Percentiles rank a stretch among this genome's conserved stretches.
phyloP scores from a whole-genome alignment of 2,113 vertebrate species.

The Bothrops jararaca region DNA sequence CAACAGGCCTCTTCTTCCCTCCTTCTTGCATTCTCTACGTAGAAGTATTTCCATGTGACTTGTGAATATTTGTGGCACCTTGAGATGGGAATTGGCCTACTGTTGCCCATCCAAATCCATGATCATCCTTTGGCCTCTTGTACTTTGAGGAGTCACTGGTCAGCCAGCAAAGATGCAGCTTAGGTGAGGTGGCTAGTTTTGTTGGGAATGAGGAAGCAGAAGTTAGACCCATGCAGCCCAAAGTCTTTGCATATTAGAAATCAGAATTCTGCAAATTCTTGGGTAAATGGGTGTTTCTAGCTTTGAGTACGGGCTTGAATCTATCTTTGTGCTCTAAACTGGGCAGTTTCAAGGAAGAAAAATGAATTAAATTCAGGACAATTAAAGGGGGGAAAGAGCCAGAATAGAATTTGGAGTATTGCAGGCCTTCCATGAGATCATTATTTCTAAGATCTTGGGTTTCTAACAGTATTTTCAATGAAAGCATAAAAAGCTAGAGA shows the following conservation, averaged over 20 bases:
- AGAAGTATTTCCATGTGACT: not conserved
- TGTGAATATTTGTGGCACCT: not conserved
- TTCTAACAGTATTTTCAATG: not conserved
- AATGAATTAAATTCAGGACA: not conserved
- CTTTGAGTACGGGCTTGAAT: not conserved
- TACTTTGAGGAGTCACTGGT: not conserved
- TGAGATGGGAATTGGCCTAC: not conserved
- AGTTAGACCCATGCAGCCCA: not conserved
- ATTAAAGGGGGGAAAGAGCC: not conserved
- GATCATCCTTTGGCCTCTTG: not conserved
- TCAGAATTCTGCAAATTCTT: not conserved
- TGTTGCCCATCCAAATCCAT: not conserved
- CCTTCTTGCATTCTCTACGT: not conserved
- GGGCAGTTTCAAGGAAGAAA: not conserved
- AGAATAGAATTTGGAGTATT: not conserved
- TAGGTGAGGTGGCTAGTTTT: not conserved
- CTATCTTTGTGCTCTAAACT: not conserved
- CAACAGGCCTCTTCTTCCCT: not conserved
- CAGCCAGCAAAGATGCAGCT: not conserved
- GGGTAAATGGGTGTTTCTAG: not conserved
- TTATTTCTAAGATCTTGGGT: not conserved
- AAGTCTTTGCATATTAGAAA: not conserved
- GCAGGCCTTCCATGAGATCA: not conserved
- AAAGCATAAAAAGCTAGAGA: not conserved
- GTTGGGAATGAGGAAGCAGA: not conserved